Percentiles rank a stretch among this genome's conserved stretches.
Conservation (phyloP, 2,888 invertebrate genomes). For the Campoplex capitator region DNA sequence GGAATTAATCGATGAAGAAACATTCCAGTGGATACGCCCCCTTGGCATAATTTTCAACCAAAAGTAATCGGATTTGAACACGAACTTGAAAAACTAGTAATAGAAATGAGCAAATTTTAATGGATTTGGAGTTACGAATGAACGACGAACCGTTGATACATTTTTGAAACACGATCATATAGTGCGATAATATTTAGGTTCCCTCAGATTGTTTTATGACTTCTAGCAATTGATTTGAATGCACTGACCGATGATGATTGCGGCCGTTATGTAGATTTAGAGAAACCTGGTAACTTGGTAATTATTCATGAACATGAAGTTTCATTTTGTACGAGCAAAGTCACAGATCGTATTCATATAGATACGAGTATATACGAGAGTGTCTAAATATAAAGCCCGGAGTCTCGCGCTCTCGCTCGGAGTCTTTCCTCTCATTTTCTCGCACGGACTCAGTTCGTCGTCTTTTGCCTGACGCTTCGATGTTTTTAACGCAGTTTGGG, state of each 20-base stretch:
- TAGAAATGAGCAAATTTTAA: not conserved
- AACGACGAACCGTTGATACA: not conserved
- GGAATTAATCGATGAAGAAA: not conserved
- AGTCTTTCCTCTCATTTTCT: slow-evolving; percentile 46
- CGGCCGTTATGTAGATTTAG: not conserved
- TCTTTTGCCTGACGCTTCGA: slow-evolving; percentile 5
- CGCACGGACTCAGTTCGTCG: slow-evolving; percentile 8
- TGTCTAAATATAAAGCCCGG: slow-evolving; percentile 64
- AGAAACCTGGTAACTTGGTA: not conserved
- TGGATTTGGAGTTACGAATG: not conserved
- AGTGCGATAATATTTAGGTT: not conserved
- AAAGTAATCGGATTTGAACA: not conserved
- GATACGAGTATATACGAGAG: slow-evolving; percentile 47
- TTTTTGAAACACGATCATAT: not conserved
- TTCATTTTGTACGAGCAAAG: slow-evolving; percentile 27
- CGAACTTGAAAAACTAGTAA: too few relatives aligned
- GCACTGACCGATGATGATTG: not conserved
- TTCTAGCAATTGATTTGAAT: not conserved
- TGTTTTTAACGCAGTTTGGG: slow-evolving; percentile 38
- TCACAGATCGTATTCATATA: not conserved
- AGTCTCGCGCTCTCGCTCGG: slow-evolving; percentile 48
- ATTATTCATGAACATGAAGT: slow-evolving; percentile 43
- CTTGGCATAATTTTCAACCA: not conserved
- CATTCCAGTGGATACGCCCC: not conserved
- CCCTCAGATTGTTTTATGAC: too few relatives aligned